Conservation (phyloP, 2,113 vertebrate species). For the Sceloporus tristichus region DNA sequence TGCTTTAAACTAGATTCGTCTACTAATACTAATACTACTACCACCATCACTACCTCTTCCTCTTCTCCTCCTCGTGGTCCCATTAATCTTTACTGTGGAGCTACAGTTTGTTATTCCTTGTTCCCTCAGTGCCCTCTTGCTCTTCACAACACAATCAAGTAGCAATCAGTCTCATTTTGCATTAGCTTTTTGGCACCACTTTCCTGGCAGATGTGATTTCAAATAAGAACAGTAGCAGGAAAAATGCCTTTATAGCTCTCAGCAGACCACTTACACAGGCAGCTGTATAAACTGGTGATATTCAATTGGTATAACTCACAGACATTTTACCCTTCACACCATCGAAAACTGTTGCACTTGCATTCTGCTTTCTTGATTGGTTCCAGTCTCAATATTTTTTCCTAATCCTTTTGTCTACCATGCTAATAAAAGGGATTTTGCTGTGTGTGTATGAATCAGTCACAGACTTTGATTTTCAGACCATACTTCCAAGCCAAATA, state of each 20-base stretch:
- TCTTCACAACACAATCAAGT: neutral
- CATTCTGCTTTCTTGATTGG: slow-evolving; percentile 21
- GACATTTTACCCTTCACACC: slow-evolving; percentile 4
- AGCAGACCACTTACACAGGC: slow-evolving; percentile 50
- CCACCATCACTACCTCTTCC: neutral
- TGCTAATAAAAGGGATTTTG: neutral
- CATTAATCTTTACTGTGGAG: slow-evolving; percentile 16
- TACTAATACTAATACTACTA: neutral
- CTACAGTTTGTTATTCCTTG: slow-evolving; percentile 28
- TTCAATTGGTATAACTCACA: slow-evolving; percentile 21
- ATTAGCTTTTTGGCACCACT: slow-evolving; percentile 37
- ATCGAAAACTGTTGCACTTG: neutral
- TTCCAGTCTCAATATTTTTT: neutral
- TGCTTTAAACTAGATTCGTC: neutral
- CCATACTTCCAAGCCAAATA: neutral
- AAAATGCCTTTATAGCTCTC: slow-evolving; percentile 51
- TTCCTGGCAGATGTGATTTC: slow-evolving; percentile 29
- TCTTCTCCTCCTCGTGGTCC: neutral
- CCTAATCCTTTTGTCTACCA: neutral
- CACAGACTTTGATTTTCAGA: neutral
- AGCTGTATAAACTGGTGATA: slow-evolving; percentile 8
- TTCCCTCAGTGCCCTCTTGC: slow-evolving; percentile 15
- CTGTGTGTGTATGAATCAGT: neutral
- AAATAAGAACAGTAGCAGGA: slow-evolving; percentile 48
- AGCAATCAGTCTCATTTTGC: slow-evolving; percentile 42